These are phyloP conservation scores for Phengaris arion DNA, from an alignment of 2,888 invertebrate species.

Conservation along the genomic window DNA sequence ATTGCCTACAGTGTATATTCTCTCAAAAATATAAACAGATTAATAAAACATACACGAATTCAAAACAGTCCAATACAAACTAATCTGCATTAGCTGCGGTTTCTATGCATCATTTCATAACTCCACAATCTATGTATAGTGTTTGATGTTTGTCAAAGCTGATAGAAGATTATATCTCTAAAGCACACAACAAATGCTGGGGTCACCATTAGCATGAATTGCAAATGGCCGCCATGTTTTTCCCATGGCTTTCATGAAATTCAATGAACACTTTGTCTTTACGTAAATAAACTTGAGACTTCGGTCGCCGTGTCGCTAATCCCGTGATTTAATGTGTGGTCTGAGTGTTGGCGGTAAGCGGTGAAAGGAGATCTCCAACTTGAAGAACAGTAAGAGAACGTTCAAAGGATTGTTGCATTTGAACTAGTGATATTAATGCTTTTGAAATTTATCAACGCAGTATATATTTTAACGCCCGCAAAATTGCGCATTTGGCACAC, in stretches of 20 bases:
- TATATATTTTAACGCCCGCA: no score
- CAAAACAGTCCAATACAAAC: not conserved
- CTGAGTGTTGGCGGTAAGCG: constrained; percentile 22
- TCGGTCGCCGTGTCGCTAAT: constrained; percentile 45
- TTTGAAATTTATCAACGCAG: no score
- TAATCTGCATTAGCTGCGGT: constrained; percentile 7
- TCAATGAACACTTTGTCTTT: constrained; percentile 67
- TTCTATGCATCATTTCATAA: constrained; percentile 7
- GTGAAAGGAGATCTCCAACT: not conserved
- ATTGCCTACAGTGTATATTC: no score
- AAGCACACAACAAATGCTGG: constrained; percentile 21
- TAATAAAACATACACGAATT: not conserved
- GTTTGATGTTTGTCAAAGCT: constrained; percentile 5
- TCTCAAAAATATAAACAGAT: not conserved
- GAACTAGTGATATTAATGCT: no score
- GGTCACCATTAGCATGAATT: constrained; percentile 28
- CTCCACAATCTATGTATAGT: not conserved
- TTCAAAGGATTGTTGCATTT: no score
- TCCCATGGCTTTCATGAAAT: constrained; percentile 51
- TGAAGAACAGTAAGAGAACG: no score
- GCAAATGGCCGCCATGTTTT: constrained; percentile 28
- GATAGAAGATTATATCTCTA: constrained; percentile 15
- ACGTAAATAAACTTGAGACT: constrained; percentile 41
- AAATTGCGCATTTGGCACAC: no score
- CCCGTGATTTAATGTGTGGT: constrained; percentile 37